phyloP scores from a whole-genome alignment of 2,888 invertebrate genomes.

The Meta bourneti region DNA sequence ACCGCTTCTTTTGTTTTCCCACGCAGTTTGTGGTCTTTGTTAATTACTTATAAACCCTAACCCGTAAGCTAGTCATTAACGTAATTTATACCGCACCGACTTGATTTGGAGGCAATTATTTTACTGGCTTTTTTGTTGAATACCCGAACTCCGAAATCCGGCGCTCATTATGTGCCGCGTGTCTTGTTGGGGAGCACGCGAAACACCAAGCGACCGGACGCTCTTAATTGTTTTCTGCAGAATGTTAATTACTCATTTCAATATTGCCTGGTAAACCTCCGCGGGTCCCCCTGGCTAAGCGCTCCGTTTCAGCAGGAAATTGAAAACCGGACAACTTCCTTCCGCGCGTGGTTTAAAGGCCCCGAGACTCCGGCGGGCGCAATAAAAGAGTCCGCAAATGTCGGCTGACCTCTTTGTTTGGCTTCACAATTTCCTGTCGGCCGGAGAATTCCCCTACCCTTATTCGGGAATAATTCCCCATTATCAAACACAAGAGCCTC shows the following conservation, averaged over 20 bases:
- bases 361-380: neutral
- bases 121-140: neutral
- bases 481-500: constrained; percentile 6
- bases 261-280: constrained; percentile 14
- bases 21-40: constrained; percentile 8
- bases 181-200: constrained; percentile 28
- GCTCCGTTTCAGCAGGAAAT: constrained; percentile 57
- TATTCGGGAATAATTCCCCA: constrained; percentile 40
- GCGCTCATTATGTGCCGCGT: constrained; percentile 32
- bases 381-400: constrained; percentile 31
- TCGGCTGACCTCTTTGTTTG: constrained; percentile 66
- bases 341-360: constrained; percentile 43
- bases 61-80: constrained; percentile 26
- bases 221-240: constrained; percentile 65
- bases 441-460: constrained; percentile 16
- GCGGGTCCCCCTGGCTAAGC: constrained; percentile 7
- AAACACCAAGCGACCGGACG: constrained; percentile 22
- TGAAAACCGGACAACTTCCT: constrained; percentile 68
- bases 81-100: constrained; percentile 44
- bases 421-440: constrained; percentile 55
- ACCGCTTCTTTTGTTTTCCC: neutral
- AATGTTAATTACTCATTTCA: constrained; percentile 69
- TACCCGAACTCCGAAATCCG: neutral
- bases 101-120: constrained; percentile 39
- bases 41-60: constrained; percentile 1